Percentiles rank a stretch among this genome's conserved stretches.
These are phyloP conservation scores for Brachypteracias leptosomus DNA, from an alignment of 2,113 vertebrate genomes.

Conservation along the genomic window DNA sequence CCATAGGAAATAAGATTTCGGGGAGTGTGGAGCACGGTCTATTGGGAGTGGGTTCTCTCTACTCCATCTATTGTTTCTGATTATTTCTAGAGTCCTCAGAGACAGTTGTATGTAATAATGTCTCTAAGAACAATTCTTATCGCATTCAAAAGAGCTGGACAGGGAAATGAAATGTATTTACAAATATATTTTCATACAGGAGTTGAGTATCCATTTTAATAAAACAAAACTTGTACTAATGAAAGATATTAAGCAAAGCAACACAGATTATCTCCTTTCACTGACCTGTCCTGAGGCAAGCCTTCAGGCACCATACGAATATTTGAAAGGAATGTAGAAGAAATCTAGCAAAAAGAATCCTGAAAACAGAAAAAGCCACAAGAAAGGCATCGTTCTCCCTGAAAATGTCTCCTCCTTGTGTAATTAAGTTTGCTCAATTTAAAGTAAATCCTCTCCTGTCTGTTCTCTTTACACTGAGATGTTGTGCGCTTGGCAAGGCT, in stretches of 20 bases:
- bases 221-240: background rate
- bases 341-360: background rate
- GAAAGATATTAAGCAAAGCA: background rate
- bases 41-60: background rate
- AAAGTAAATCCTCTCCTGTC: slow-evolving; percentile 7
- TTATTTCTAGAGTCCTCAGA: background rate
- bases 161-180: background rate
- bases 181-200: background rate
- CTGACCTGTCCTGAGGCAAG: background rate
- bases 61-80: background rate
- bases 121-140: background rate
- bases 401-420: background rate
- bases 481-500: background rate
- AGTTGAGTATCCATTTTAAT: background rate
- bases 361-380: background rate
- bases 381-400: background rate
- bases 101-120: background rate
- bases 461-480: background rate
- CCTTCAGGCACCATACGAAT: background rate
- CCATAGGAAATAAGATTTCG: background rate
- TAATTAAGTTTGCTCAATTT: slow-evolving; percentile 22
- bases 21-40: background rate
- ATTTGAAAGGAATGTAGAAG: background rate
- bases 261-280: background rate
- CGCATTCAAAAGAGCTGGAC: background rate